A percentile compares a stretch with the other conserved stretches of the same genome.
These are phyloP conservation scores for Scaptomyza tumidula DNA, from an alignment of 2,888 invertebrate species.

Conservation along the genomic window DNA sequence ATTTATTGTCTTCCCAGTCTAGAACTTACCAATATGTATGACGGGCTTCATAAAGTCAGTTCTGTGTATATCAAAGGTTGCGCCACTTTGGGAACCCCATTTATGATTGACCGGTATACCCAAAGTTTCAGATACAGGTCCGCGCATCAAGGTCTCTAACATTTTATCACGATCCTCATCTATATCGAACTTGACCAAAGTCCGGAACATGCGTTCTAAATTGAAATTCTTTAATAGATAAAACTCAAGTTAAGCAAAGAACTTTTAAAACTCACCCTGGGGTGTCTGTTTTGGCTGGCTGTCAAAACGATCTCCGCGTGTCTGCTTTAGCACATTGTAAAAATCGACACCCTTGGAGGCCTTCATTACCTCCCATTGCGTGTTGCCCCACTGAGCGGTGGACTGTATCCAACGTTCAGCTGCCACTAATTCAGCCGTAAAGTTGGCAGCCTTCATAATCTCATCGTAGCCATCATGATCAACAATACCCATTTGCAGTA, in stretches of 20 bases:
- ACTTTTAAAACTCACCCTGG: constrained; percentile 34
- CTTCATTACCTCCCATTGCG: constrained; percentile 87
- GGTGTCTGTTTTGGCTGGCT: constrained; percentile 17
- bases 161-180: constrained; percentile 76
- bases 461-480: constrained; percentile 87
- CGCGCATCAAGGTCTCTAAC: constrained; percentile 89
- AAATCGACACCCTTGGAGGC: constrained; percentile 89
- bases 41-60: constrained; percentile 94
- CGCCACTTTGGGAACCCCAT: constrained; percentile 88
- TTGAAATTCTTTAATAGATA: too few relatives aligned
- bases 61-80: constrained; percentile 87
- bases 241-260: fast-evolving
- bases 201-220: constrained; percentile 62
- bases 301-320: constrained; percentile 62
- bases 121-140: constrained; percentile 88
- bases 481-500: constrained; percentile 90
- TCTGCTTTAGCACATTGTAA: constrained; percentile 89
- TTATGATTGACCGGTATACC: constrained; percentile 87
- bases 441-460: constrained; percentile 86
- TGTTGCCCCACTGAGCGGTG: constrained; percentile 87
- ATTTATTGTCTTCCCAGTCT: not conserved
- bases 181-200: constrained; percentile 76
- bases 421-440: constrained; percentile 86
- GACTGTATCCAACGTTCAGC: constrained; percentile 87
- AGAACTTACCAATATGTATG: constrained; percentile 86